Evolutionary conservation across 1,140 invertebrate genomes (phyloP), one percentile per base, ranked within the genome.

Genomic region (Zaprionus gabonicus): DNA sequence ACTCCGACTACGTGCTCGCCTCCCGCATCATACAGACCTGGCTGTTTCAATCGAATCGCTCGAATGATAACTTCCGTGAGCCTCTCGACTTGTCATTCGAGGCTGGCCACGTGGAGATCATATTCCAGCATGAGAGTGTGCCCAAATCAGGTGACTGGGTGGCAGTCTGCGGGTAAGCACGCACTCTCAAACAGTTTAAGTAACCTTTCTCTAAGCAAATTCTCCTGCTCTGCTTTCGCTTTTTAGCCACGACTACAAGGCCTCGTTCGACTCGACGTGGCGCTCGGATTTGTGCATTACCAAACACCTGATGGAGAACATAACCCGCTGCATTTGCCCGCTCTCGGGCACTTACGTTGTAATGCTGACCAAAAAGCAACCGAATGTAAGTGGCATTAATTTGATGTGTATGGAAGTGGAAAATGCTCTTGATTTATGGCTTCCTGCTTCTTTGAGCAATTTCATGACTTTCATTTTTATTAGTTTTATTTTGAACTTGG

Each of bases 1-100:
- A 96, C 82, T 91, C 95, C 51, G 95, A 96, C 82, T 96, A 95
- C 90, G 94, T 94, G 72, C 93, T 96, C 17, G 94, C 95, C 70
- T 96, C 95, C 1, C 94, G 94, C 69, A 92, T 96, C 13, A 93
- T 95, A 23, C 93, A 93, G 17, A 93, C 95, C 2, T 93, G 93
- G 66, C 81, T 95, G 0, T 93, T 92, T 64, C 91, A 92, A 53
- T 92, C 91, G 17, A 92, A 93, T 77, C 85, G 82, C 49, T 84
- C 91, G 7, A 90, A 93, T 69, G 87, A 92, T 66, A 84, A 92
- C 62, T 79, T 82, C 62, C 80, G 88, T 1, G 82, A 92, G 34
- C 90, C 92, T 3, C 78, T 93, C 41, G 82, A 93, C 41, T 57
- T 93, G 58, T 83, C 92, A 27, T 92, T 93, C 41, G 90, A 92